Evolutionary conservation across 2,888 invertebrate species (phyloP).

Genomic region (Diplazon laetatorius): DNA sequence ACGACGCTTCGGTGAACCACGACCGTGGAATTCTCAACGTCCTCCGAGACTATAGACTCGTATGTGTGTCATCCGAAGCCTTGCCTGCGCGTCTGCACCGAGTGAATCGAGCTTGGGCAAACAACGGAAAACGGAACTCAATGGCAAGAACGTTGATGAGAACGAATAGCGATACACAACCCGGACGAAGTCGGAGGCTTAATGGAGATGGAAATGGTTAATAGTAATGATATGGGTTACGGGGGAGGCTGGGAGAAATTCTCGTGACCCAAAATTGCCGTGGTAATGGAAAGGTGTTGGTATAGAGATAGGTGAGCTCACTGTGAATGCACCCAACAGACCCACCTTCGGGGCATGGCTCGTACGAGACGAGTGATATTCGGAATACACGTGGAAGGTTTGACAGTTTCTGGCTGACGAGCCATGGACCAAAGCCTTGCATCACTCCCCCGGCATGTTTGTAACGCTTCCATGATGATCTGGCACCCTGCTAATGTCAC

Average conservation of each 20-base stretch:
- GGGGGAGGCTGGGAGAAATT: not conserved
- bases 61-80: slow-evolving; percentile 1
- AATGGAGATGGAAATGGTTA: not conserved
- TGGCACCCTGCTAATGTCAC: too few relatives aligned
- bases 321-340: not conserved
- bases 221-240: not conserved
- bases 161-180: not conserved
- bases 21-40: slow-evolving; percentile 40
- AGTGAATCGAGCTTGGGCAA: slow-evolving; percentile 8
- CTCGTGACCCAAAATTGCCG: not conserved
- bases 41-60: not conserved
- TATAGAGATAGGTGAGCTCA: not conserved
- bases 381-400: not conserved
- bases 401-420: not conserved
- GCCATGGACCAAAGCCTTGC: not conserved
- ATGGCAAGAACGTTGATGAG: not conserved
- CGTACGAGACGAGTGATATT: not conserved
- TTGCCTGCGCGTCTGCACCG: not conserved
- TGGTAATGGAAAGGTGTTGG: not conserved
- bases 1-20: slow-evolving; percentile 31
- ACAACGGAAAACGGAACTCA: slow-evolving; percentile 22
- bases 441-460: too few relatives aligned
- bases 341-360: not conserved
- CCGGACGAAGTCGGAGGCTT: not conserved
- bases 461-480: too few relatives aligned